These are phyloP conservation scores for Pomatostomus ruficeps DNA, from an alignment of 2,113 vertebrate genomes.

Conservation along the genomic window DNA sequence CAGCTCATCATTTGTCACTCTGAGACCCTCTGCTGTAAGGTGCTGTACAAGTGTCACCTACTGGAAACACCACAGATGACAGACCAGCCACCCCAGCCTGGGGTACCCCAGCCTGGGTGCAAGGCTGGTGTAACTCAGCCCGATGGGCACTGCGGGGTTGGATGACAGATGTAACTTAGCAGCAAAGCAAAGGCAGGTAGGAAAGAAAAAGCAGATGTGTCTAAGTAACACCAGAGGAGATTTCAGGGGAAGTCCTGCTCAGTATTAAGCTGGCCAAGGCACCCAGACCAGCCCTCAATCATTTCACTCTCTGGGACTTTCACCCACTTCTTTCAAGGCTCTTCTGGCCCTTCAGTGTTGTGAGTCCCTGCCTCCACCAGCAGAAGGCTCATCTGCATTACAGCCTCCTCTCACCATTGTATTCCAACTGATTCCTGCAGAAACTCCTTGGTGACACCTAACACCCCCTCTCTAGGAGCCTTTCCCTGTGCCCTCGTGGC, in stretches of 20 bases:
- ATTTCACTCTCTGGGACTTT: background rate
- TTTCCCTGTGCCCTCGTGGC: rapidly evolving
- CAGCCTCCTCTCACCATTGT: background rate
- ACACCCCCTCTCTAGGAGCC: background rate
- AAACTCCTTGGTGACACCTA: rapidly evolving
- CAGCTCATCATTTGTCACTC: background rate
- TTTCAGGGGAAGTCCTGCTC: background rate
- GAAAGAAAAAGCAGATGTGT: background rate
- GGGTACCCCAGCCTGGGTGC: too few relatives aligned
- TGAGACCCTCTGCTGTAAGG: background rate
- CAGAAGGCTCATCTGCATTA: background rate
- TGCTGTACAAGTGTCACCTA: background rate
- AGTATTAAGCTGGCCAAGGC: background rate
- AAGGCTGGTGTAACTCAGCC: background rate
- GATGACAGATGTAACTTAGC: background rate
- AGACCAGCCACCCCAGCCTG: rapidly evolving
- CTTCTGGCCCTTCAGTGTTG: rapidly evolving
- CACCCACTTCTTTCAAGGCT: background rate
- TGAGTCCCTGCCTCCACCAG: rapidly evolving
- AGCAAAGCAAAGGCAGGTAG: background rate
- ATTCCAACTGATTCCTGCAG: background rate
- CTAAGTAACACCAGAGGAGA: background rate
- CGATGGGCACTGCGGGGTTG: rapidly evolving
- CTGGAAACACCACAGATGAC: background rate
- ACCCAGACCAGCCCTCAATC: background rate